Evolutionary conservation across 2,113 vertebrate genomes (phyloP), one percentile per base, ranked within the genome.

Genomic region (Takifugu bimaculatus): DNA sequence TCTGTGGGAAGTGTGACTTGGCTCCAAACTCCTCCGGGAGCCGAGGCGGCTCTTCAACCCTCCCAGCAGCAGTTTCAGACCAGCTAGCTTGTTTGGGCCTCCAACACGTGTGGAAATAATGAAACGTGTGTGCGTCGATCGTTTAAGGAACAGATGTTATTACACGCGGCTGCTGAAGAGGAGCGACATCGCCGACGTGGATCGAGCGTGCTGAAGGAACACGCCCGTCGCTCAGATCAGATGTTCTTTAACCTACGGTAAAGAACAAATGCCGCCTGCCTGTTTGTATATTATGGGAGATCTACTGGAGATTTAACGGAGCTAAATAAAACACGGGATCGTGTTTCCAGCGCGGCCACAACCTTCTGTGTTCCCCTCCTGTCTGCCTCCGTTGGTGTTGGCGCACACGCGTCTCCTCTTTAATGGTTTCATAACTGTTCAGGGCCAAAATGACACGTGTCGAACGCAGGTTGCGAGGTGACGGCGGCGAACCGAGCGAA

Each of bases 251-350:
- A 14, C 5, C 13, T 3, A 25, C 0, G 14, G 39, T 1, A 45
- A 48, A 47, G 35, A 13, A 12, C 35, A 42, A 29, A 47, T 28
- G 50, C 28, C 4, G 13, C 39, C 28, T 20, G 50, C 60, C 43
- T 32, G 43, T 50, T 35, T 53, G 50, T 35, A 29, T 6, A 29
- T 61, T 14, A 50, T 6, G 27, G 1, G 12, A 47, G 39, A 12
- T 29, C 28, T 29, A n/a, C 13, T 10, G 61, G 63, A 49, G 60
- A 58, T 57, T 57, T 55, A 63, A 68, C 52, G 43, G 28, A 42
- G 61, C 68, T 56, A 72, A 72, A 75, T 74, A 72, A 79, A 77
- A 70, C 70, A 48, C 45, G 48, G 75, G 20, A 29, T 83, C 80
- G 11, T 27, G 57, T 77, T 75, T 66, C 75, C 60, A 29, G 43